phyloP scores from a whole-genome alignment of 1,140 invertebrate species.

The Ips typographus region DNA sequence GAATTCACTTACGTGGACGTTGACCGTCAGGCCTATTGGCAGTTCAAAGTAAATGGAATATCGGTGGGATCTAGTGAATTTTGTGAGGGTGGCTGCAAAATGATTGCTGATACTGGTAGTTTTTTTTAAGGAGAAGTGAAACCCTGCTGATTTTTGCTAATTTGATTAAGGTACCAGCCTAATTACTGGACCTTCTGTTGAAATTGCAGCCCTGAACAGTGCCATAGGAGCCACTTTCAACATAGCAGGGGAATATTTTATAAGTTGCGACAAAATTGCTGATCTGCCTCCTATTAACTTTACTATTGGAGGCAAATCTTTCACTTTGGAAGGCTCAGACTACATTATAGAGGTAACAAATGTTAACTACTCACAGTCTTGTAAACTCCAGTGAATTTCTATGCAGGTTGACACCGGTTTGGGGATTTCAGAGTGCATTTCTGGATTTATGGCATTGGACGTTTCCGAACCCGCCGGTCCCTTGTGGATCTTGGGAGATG shows the following conservation, averaged over 20 bases:
- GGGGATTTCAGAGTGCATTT: conserved; percentile 85
- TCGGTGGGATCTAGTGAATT: conserved; percentile 55
- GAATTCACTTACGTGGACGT: conserved; percentile 91
- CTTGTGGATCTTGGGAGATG: conserved; percentile 94
- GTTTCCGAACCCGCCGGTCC: conserved; percentile 88
- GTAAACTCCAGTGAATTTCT: background rate
- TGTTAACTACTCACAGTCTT: conserved; percentile 27
- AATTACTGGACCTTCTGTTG: conserved; percentile 85
- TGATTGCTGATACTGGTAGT: conserved; percentile 87
- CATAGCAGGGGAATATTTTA: conserved; percentile 76
- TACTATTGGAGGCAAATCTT: conserved; percentile 73
- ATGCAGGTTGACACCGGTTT: conserved; percentile 54
- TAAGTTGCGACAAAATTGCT: conserved; percentile 75
- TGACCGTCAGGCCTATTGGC: conserved; percentile 90
- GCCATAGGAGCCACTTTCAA: conserved; percentile 83
- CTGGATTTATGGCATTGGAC: conserved; percentile 95
- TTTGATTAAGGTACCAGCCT: conserved; percentile 71
- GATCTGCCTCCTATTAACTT: conserved; percentile 81
- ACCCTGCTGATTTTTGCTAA: background rate
- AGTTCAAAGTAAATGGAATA: conserved; percentile 79
- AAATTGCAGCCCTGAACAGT: conserved; percentile 80
- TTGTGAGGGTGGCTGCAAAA: conserved; percentile 79
- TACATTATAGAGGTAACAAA: conserved; percentile 78
- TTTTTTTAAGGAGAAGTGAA: background rate
- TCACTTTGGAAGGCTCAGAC: conserved; percentile 77